Base-by-base conservation (phyloP, 2,888 invertebrate genomes). In the Uloborus plumipes region DNA sequence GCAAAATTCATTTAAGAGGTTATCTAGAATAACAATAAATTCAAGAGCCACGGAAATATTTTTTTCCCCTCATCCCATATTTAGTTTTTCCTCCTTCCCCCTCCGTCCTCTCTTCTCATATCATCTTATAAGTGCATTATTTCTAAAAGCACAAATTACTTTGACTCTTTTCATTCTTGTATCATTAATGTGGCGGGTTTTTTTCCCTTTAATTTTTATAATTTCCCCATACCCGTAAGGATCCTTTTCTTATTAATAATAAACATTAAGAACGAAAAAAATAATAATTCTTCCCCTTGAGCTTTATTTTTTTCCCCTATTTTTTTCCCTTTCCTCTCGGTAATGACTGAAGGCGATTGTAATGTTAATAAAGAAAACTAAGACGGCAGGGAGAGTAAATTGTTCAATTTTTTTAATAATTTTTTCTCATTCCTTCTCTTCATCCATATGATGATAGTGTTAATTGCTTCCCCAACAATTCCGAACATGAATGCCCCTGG, bases 271-370 rank as follows among this genome's bases (percentile, higher is more conserved):
- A 55, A 39, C 47, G 70, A 69, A 71, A 67, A 67, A 79, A 79
- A 72, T 74, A 70, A 58, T 74, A 81, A 76, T 76, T 76, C 61
- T 31, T 58, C 61, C 47, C 62, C 67, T 22, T 31, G 39, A 47
- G 53, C 49, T 20, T 66, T 66, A 51, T 65, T 58, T 65, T 55
- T 51, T 59, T 11, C 39, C 53, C 22, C 26, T 66, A 51, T 65
- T 58, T 65, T 55, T 51, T 59, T 16, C 39, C 53, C 22, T 51
- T 39, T 31, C 47, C 62, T 31, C 55, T 65, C 58, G 9, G 69
- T 81, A 81, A 81, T 81, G 80, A 81, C 80, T 81, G 73, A 70
- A 74, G 74, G 80, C 74, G 74, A 75, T 81, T 74, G 74, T 81
- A 75, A 74, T 81, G 80, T 81, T 81, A 74, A 74, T 81, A 81